Conservation (phyloP, 2,888 invertebrate species). For the Holacanthella duospinosa region DNA sequence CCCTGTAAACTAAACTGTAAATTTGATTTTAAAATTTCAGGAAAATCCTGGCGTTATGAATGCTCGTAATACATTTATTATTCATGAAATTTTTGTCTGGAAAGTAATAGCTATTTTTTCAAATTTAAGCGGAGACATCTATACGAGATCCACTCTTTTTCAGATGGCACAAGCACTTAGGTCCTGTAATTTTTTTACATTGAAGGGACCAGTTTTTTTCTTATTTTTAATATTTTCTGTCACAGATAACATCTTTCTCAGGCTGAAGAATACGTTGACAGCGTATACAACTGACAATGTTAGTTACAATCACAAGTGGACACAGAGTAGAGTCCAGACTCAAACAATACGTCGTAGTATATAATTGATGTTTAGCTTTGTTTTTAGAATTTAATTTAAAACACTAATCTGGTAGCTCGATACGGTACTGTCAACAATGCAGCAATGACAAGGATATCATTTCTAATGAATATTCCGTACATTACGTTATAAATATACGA, state of each 20-base stretch:
- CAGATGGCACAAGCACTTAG: constrained; percentile 66
- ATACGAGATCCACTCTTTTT: constrained; percentile 82
- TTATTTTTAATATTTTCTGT: too few relatives aligned
- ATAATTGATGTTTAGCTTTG: too few relatives aligned
- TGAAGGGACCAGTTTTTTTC: too few relatives aligned
- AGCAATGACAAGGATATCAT: not conserved
- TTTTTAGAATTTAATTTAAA: too few relatives aligned
- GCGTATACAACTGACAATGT: constrained; percentile 40
- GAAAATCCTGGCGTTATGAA: constrained; percentile 67
- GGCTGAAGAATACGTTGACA: constrained; percentile 44
- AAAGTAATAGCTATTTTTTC: not conserved
- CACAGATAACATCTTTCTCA: constrained; percentile 59
- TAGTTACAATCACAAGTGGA: not conserved
- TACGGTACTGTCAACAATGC: not conserved
- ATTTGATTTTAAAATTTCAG: constrained; percentile 42
- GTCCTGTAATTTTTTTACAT: not conserved
- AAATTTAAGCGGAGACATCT: constrained; percentile 47
- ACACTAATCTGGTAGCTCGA: not conserved
- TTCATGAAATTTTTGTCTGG: not conserved
- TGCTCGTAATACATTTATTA: not conserved
- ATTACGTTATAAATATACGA: not conserved
- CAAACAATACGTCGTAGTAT: too few relatives aligned
- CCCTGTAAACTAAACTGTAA: too few relatives aligned
- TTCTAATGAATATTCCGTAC: not conserved
- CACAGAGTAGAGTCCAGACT: too few relatives aligned